These are phyloP conservation scores for Epsilonema sp. DNA, from an alignment of 2,888 invertebrate genomes.

Conservation along the genomic window DNA sequence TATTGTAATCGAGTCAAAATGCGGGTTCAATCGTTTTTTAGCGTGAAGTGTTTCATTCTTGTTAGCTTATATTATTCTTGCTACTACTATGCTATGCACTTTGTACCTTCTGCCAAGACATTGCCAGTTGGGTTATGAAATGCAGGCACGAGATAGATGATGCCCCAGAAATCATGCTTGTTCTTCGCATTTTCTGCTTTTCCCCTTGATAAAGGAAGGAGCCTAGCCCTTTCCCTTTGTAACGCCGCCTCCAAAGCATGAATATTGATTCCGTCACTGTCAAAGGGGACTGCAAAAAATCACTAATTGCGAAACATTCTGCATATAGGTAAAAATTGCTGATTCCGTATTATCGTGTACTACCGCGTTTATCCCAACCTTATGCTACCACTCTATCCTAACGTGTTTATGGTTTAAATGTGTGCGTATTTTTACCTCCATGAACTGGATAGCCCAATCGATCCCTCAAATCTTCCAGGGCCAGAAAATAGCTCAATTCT, in stretches of 20 bases:
- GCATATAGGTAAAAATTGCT: no score
- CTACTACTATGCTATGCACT: no score
- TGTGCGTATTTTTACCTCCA: neutral
- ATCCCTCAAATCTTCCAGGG: neutral
- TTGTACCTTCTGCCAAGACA: neutral
- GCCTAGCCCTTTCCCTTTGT: neutral
- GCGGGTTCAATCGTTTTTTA: no score
- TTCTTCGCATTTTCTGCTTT: neutral
- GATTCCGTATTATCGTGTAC: no score
- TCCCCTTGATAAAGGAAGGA: no score
- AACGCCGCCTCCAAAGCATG: neutral
- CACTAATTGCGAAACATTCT: neutral
- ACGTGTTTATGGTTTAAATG: no score
- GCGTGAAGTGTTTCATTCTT: no score
- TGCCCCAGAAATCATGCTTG: neutral
- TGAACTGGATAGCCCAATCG: neutral
- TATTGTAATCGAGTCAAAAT: no score
- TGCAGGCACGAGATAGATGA: neutral
- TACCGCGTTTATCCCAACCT: no score
- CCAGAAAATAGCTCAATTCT: neutral
- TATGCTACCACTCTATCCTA: no score
- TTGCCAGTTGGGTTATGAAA: neutral
- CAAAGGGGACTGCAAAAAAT: neutral
- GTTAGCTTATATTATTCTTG: no score
- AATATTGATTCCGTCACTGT: neutral